Evolutionary conservation across 2,888 invertebrate species (phyloP).

Genomic region (Cantharis lateralis): DNA sequence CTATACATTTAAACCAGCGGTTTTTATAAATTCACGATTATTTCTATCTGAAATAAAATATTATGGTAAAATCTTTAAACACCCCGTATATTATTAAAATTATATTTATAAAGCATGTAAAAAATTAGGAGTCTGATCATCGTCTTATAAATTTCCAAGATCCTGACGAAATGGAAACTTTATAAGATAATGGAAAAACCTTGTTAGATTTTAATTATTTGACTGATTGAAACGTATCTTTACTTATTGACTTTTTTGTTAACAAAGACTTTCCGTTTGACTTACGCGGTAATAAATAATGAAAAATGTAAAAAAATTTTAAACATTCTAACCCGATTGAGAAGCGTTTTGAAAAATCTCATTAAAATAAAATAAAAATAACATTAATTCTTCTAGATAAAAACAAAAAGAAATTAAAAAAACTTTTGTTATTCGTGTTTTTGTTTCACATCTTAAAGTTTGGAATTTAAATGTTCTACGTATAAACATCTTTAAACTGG

Average conservation of each 20-base stretch:
- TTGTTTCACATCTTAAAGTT: too few relatives aligned
- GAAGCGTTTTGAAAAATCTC: too few relatives aligned
- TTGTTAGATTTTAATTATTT: conserved; percentile 13
- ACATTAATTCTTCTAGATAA: too few relatives aligned
- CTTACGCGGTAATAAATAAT: neutral
- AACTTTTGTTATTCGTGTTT: too few relatives aligned
- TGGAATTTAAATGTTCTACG: too few relatives aligned
- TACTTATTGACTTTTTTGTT: conserved; percentile 10
- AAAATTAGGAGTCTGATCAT: neutral
- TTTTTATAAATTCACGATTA: too few relatives aligned
- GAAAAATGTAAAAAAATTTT: neutral
- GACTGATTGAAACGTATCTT: conserved; percentile 11
- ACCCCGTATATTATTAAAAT: neutral
- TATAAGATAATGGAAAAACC: conserved; percentile 23
- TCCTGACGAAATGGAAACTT: neutral
- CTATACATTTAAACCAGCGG: too few relatives aligned
- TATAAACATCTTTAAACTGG: too few relatives aligned
- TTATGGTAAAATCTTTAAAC: too few relatives aligned
- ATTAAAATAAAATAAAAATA: neutral
- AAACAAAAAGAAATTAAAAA: too few relatives aligned
- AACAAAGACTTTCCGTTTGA: neutral
- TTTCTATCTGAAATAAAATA: too few relatives aligned
- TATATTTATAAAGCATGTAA: neutral
- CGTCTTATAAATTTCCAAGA: neutral
- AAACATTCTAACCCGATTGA: neutral